Evolutionary conservation across 1,140 invertebrate species (phyloP), one percentile per base, ranked within the genome.

Genomic region (Kradibia gibbosae): DNA sequence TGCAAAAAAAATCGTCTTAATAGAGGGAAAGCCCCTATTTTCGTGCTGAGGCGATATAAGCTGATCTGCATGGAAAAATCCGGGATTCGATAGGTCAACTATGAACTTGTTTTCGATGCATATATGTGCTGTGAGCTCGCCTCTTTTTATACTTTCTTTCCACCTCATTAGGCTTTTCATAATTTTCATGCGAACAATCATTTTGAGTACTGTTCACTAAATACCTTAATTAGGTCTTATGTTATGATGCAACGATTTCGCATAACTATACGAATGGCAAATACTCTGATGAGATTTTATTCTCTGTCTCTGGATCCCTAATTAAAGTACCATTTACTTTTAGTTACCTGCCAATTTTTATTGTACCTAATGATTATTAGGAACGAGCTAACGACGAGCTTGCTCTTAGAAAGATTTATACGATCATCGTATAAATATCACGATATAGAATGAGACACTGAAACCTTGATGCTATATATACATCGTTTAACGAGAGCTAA

Each of bases 1-100:
- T 25, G 25, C 72, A 60, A 70, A 48, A 75, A 80, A 74, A 80
- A 20, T 74, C 78, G 22, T 70, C 28, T 75, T 80, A 78, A 78
- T 78, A 48, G 67, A 57, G 53, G 70, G 55, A 72, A 80, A 80
- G 67, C 48, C 42, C 31, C 48, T 39, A 22, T 60, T 76, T 76
- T 57, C 5, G 50, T 25, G 45, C 5, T n/a, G 28, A 25, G 1
- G 22, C 28, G 34, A 53, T 34, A 42, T 10, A 28, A 31, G n/a
- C 57, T 34, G 53, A 42, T 11, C 28, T 25, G 2, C 17, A 1
- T 8, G 20, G 17, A 28, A 60, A 60, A 75, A 60, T 75, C n/a
- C 73, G 48, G 3, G 22, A n/a, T 67, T 67, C 62, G 62, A 67
- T 67, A 67, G 62, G 34, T 67, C 34, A 36, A 22, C 42, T 25